Percentiles rank a stretch among this genome's conserved stretches.
phyloP scores from a whole-genome alignment of 1,140 invertebrate species.

The Laupala kohalensis region DNA sequence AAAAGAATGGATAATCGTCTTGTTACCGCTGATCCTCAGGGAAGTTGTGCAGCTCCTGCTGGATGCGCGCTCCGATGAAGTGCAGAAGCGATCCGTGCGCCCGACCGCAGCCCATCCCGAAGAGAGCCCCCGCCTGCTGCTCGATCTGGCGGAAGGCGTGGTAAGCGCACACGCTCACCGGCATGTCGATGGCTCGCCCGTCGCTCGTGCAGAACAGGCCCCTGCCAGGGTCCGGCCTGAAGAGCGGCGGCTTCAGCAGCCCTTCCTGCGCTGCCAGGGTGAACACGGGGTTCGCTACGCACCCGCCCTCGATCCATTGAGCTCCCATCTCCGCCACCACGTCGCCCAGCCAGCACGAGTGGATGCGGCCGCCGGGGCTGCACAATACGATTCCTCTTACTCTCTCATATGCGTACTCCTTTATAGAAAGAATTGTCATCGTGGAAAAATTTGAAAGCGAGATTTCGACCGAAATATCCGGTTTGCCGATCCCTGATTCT shows the following conservation, averaged over 20 bases:
- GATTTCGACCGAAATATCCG: too few species aligned
- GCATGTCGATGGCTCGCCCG: slow-evolving; percentile 43
- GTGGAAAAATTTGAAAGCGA: too few species aligned
- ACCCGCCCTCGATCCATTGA: slow-evolving; percentile 46
- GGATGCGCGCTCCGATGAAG: slow-evolving; percentile 46
- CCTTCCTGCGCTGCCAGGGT: slow-evolving; percentile 49
- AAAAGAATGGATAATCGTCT: too few species aligned
- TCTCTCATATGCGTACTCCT: too few species aligned
- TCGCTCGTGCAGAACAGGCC: slow-evolving; percentile 50
- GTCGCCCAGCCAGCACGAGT: slow-evolving; percentile 58
- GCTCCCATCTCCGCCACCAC: slow-evolving; percentile 59
- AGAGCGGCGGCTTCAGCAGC: slow-evolving; percentile 35
- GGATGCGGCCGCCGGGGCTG: slow-evolving; percentile 52
- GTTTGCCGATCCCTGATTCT: too few species aligned
- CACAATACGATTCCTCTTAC: neutral
- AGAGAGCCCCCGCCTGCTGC: slow-evolving; percentile 34
- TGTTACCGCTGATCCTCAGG: slow-evolving; percentile 4
- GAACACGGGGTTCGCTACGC: slow-evolving; percentile 47
- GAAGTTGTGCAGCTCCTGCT: slow-evolving; percentile 30
- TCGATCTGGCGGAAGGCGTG: slow-evolving; percentile 48
- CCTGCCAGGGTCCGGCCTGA: slow-evolving; percentile 31
- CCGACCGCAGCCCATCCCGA: slow-evolving; percentile 37
- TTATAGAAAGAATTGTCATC: too few species aligned
- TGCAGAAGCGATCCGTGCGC: slow-evolving; percentile 43
- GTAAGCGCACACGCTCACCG: slow-evolving; percentile 43